Evolutionary conservation across 2,113 vertebrate species (phyloP).

Genomic region (Mesembrinibis cayennensis): DNA sequence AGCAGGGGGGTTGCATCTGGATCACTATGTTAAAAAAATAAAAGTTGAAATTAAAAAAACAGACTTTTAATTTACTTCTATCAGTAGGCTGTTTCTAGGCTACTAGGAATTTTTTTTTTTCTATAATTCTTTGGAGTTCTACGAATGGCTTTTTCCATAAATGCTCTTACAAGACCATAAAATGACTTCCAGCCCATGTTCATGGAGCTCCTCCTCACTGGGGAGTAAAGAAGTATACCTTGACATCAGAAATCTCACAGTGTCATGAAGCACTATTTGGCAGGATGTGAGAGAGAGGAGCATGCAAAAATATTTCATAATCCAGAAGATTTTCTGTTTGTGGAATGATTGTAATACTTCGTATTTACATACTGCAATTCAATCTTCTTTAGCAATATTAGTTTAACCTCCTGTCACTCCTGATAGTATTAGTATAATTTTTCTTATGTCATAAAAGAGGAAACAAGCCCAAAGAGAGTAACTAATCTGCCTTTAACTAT

Average conservation of each 20-base stretch:
- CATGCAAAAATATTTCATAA: not conserved
- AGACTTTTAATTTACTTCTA: not conserved
- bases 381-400: conserved; percentile 19
- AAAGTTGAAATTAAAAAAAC: accelerated
- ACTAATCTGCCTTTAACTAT: not conserved
- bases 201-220: not conserved
- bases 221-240: not conserved
- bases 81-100: not conserved
- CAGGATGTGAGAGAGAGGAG: not conserved
- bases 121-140: not conserved
- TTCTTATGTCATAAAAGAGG: not conserved
- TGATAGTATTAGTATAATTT: not conserved
- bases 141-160: not conserved
- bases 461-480: not conserved
- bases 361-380: conserved; percentile 16
- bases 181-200: not conserved
- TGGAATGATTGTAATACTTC: not conserved
- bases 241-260: not conserved
- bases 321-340: not conserved
- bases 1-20: not conserved
- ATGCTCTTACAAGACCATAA: not conserved
- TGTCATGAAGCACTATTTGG: not conserved
- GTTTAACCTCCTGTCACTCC: conserved; percentile 33
- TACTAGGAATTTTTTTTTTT: not conserved
- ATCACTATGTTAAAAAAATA: not conserved